Evolutionary conservation across 2,888 invertebrate species (phyloP).

Genomic region (Oxytorus armatus): DNA sequence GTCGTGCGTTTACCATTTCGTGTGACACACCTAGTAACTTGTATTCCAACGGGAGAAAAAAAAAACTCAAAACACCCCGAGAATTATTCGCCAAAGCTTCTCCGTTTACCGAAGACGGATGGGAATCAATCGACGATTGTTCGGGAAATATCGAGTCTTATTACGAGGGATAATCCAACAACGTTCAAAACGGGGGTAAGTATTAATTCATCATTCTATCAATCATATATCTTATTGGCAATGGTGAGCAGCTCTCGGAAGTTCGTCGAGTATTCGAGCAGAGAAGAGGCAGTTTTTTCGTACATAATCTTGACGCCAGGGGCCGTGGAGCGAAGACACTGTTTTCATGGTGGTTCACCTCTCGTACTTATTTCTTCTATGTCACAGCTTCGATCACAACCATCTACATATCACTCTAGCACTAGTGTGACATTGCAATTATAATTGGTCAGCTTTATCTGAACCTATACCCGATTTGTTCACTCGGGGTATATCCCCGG

Average conservation of each 20-base stretch:
- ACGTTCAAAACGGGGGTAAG: constrained; percentile 37
- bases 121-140: constrained; percentile 53
- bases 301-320: too few species aligned
- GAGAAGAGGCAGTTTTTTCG: too few species aligned
- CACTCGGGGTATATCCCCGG: too few species aligned
- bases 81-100: not conserved
- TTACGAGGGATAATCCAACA: constrained; percentile 4
- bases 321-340: too few species aligned
- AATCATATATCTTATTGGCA: not conserved
- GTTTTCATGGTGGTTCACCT: too few species aligned
- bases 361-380: too few species aligned
- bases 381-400: too few species aligned
- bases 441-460: too few species aligned
- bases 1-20: constrained; percentile 62
- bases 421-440: too few species aligned
- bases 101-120: constrained; percentile 40
- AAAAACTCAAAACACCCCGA: not conserved
- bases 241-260: not conserved
- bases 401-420: too few species aligned
- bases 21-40: constrained; percentile 24
- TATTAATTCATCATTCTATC: not conserved
- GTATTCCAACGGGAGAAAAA: constrained; percentile 4
- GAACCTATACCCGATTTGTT: too few species aligned
- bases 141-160: constrained; percentile 20
- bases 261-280: not conserved